Base-by-base conservation (phyloP, 2,797 vertebrate species). In the Diceros bicornis region DNA sequence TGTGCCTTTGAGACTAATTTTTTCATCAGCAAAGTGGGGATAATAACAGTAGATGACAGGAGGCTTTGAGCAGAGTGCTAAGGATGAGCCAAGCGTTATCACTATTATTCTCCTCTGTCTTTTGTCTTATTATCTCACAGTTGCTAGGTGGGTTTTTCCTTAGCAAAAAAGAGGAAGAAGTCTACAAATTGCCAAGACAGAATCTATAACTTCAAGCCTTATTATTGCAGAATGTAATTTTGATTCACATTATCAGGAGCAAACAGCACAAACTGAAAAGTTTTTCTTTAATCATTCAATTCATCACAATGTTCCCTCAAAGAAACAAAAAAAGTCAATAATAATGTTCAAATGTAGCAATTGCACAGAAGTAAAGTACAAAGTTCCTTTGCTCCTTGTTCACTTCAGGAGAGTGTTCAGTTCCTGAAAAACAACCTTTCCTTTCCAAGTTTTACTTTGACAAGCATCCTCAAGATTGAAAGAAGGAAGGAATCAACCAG, bases 271-370 rank as follows among this genome's bases (percentile, higher is more conserved):
- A 32, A 83, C 69, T 55, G 57, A 94, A 97, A 97, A 96, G 71
- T 9, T 89, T 96, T 96, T 59, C 86, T 74, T 92, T 95, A 97
- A 97, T 96, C 97, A 44, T 82, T 94, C 94, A 68, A 94, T 96
- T 96, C 92, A 96, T 95, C 25, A 32, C 64, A 64, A 79, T 72
- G 85, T 93, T 94, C 62, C 83, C 93, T 95, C 92, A 90, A 84
- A 97, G 71, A 61, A 50, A 74, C 50, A 85, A 34, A 92, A 81
- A 59, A 44, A 89, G 75, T 81, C 94, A 85, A 85, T 94, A 96
- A 90, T 92, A 71, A 57, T 88, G 77, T 71, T 93, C 87, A 89
- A 95, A 74, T 59, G 84, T 14, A 66, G 66, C 97, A 90, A 85
- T 47, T 86, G 78, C 34, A 44, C 44, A 44, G 44, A 84, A 83